Conservation (phyloP, 2,888 invertebrate species). For the Arrhopalites spinosus region DNA sequence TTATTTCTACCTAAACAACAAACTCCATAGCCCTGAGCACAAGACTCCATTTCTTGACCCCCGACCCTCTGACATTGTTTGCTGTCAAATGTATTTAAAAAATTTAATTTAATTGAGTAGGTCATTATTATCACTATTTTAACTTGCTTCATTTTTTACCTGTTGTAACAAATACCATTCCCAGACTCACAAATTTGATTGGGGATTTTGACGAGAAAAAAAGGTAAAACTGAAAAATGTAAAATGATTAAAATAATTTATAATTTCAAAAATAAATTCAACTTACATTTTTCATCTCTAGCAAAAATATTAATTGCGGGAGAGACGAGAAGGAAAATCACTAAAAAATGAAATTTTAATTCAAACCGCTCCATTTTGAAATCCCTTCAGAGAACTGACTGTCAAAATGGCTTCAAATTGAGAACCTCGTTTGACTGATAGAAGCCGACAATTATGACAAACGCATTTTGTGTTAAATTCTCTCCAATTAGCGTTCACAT, state of each 20-base stretch:
- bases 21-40: conserved; percentile 45
- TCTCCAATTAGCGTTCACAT: no score
- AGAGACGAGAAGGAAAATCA: no score
- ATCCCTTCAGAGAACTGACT: no score
- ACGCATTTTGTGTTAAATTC: no score
- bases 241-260: background rate
- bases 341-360: no score
- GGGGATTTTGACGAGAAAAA: background rate
- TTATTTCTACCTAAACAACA: conserved; percentile 47
- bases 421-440: no score
- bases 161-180: background rate
- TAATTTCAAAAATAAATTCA: background rate
- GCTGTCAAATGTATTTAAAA: background rate
- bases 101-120: background rate
- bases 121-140: background rate
- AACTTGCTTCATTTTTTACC: background rate
- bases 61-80: background rate
- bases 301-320: no score
- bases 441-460: no score
- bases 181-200: background rate
- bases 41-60: conserved; percentile 21
- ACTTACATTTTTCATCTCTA: conserved; percentile 8
- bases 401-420: no score
- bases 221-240: background rate
- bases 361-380: no score